Evolutionary conservation across 2,797 vertebrate genomes (phyloP).

Genomic region (Aphelocoma californica): DNA sequence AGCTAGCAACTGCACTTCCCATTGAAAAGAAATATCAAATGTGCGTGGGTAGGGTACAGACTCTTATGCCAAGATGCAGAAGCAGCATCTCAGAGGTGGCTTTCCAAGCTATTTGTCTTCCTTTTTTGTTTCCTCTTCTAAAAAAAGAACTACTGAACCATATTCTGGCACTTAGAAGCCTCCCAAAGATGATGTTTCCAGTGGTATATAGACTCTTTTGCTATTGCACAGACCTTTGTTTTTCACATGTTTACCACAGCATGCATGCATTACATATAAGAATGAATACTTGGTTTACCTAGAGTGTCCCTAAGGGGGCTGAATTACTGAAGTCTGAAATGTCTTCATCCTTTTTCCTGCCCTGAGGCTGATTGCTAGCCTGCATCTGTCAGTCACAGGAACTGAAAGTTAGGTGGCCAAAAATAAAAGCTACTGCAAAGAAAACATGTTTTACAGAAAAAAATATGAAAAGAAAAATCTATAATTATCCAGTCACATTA

Average conservation of each 20-base stretch:
- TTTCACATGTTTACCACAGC: background rate
- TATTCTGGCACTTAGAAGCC: background rate
- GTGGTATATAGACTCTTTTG: background rate
- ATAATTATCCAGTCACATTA: conserved; percentile 23
- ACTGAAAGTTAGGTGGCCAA: conserved; percentile 32
- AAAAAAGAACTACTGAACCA: conserved; percentile 13
- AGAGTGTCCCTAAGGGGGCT: background rate
- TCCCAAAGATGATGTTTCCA: background rate
- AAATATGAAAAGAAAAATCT: background rate
- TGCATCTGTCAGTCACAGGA: background rate
- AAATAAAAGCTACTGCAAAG: conserved; percentile 45
- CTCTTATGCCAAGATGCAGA: background rate
- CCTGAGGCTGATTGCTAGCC: conserved; percentile 1
- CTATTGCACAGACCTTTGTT: background rate
- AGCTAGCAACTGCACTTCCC: background rate
- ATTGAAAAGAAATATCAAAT: background rate
- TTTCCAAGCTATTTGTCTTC: background rate
- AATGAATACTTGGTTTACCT: background rate
- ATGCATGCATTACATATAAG: background rate
- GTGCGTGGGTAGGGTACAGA: background rate
- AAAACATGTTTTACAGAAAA: background rate
- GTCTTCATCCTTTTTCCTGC: conserved; percentile 6
- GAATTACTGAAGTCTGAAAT: conserved; percentile 32
- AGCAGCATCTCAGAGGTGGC: background rate
- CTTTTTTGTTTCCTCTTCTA: background rate